These are phyloP conservation scores for Emesis russula DNA, from an alignment of 2,888 invertebrate genomes.

Conservation along the genomic window DNA sequence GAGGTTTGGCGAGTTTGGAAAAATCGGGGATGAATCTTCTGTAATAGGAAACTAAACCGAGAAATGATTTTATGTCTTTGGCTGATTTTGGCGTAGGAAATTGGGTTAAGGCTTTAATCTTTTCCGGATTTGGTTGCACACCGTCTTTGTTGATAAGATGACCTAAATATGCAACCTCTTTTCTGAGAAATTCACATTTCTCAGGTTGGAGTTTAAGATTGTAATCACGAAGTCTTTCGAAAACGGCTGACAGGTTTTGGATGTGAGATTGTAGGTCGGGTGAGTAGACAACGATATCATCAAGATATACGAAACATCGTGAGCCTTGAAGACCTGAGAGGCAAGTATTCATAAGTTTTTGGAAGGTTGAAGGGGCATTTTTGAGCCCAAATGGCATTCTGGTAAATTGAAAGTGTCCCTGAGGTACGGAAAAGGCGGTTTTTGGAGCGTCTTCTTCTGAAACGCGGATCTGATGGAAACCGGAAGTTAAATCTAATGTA, in stretches of 20 bases:
- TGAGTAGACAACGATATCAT: background rate
- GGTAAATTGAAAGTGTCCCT: constrained; percentile 67
- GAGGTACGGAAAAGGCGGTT: constrained; percentile 69
- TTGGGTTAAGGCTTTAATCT: background rate
- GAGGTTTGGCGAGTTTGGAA: background rate
- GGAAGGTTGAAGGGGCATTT: background rate
- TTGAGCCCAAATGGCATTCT: constrained; percentile 67
- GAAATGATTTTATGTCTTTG: constrained; percentile 2
- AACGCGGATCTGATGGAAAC: constrained; percentile 64
- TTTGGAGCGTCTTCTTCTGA: constrained; percentile 47
- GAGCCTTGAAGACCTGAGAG: background rate
- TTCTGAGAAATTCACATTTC: background rate
- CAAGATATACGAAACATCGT: background rate
- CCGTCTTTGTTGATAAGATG: background rate
- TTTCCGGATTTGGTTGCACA: background rate
- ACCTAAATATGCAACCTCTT: background rate
- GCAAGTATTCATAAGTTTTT: background rate
- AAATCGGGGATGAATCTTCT: background rate
- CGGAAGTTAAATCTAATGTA: constrained; percentile 69
- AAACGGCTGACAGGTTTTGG: background rate
- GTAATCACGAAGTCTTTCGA: background rate
- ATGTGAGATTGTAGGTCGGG: background rate
- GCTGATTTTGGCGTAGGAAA: background rate
- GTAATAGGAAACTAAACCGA: background rate
- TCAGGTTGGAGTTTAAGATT: background rate